Evolutionary conservation across 1,140 invertebrate species (phyloP).

Genomic region (Drosophila dunni): DNA sequence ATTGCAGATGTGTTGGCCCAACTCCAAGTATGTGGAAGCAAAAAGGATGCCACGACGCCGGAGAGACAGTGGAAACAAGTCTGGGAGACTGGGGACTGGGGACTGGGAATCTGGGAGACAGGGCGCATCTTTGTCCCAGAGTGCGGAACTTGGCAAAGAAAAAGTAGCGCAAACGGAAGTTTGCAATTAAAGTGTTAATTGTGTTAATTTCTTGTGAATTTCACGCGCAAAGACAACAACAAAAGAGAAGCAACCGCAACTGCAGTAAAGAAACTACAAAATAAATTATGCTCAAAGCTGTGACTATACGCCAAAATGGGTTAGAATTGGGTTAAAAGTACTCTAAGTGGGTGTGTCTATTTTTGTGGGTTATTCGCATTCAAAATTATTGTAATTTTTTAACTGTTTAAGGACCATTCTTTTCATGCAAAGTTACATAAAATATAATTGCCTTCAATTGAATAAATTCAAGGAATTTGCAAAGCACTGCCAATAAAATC

Average conservation of each 20-base stretch:
- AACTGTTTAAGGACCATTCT: too few species aligned
- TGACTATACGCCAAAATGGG: not conserved
- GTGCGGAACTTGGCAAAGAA: slow-evolving; percentile 64
- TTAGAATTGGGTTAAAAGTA: not conserved
- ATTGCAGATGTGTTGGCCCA: not conserved
- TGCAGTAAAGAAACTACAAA: slow-evolving; percentile 8
- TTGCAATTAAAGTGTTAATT: slow-evolving; percentile 82
- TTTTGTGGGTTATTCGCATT: not conserved
- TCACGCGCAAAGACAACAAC: slow-evolving; percentile 43
- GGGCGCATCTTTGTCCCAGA: slow-evolving; percentile 48
- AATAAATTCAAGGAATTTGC: too few species aligned
- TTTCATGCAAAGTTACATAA: too few species aligned
- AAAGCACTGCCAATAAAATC: too few species aligned
- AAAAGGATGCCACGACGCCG: slow-evolving; percentile 54
- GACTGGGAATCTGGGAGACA: slow-evolving; percentile 37
- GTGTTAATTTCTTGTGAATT: slow-evolving; percentile 80
- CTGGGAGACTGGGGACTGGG: slow-evolving; percentile 49
- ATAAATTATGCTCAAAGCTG: slow-evolving; percentile 20
- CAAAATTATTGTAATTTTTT: too few species aligned
- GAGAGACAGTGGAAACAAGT: slow-evolving; percentile 40
- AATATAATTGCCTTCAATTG: too few species aligned
- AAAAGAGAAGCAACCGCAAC: slow-evolving; percentile 11
- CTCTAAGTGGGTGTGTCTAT: not conserved
- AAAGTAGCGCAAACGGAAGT: slow-evolving; percentile 75
- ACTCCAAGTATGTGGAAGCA: slow-evolving; percentile 18